Evolutionary conservation across 92 coral and sea anemone genomes (phyloP), one percentile per base, ranked within the genome.

Genomic region (Epizoanthus illoricatus): DNA sequence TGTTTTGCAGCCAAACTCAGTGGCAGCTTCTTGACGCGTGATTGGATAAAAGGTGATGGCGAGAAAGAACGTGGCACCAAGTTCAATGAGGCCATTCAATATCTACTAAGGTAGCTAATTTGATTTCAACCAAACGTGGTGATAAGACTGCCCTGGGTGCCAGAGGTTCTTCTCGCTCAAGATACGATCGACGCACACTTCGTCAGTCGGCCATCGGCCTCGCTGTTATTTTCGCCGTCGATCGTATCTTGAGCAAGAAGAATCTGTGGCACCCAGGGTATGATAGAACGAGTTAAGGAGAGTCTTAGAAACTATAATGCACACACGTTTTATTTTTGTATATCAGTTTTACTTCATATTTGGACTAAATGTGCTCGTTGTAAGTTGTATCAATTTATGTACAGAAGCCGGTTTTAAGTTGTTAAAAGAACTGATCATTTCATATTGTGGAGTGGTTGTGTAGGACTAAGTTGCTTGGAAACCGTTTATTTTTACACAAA

Each of bases 1-100:
- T 56, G 43, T 41, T 62, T 79, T 47, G 13, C 63, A 96, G 99
- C 99, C 68, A 86, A 89, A 1, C 76, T 91, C 62, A 91, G 96
- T 19, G 97, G 96, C 40, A 85, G 87, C 18, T 93, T 96, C 54
- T 85, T 96, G 9, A 96, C 91, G 84, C 89, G 92, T 40, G 94
- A 93, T 23, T 96, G 99, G 99, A 79, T 96, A 69, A 92, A 87
- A 80, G 71, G 94, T 61, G 92, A 93, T 28, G 33, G 33, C 33
- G 96, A 90, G 74, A 89, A 71, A 17, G 99, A 96, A 70, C 87
- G 87, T 55, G 98, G 99, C 6, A 85, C 93, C 56, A 96, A 93
- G 65, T 90, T 67, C 62, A 96, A 96, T 72, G 99, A 96, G 74
- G 87, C 94, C 59, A 86, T 96, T n/a, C 99, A 96, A 64, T 92